A percentile compares a stretch with the other conserved stretches of the same genome.
Conservation (phyloP, 2,888 invertebrate species). For the Aleiodes testaceus region DNA sequence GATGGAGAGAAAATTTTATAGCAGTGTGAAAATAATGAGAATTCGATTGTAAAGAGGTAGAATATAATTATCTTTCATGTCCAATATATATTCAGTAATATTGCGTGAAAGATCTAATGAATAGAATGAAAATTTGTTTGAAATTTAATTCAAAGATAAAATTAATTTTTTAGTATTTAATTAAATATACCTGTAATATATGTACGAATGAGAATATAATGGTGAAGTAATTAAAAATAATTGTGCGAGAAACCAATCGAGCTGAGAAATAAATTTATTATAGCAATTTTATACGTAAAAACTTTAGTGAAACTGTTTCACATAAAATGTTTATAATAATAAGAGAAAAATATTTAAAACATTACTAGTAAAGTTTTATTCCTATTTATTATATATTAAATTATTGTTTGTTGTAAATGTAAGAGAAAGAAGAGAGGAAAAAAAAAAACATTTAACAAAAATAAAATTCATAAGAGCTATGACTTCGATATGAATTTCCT, state of each 20-base stretch:
- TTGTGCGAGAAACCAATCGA: background rate
- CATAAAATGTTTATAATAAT: slow-evolving; percentile 29
- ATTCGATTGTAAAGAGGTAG: background rate
- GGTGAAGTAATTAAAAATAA: background rate
- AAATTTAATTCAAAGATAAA: background rate
- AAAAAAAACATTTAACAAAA: slow-evolving; percentile 34
- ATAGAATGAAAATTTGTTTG: slow-evolving; percentile 3
- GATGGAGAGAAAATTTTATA: background rate
- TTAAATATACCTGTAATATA: slow-evolving; percentile 15
- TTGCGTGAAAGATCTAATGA: background rate
- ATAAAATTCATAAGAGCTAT: slow-evolving; percentile 33
- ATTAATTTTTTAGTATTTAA: background rate
- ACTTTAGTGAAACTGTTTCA: slow-evolving; percentile 34
- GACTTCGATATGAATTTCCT: slow-evolving; percentile 11
- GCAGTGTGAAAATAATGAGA: too few species aligned
- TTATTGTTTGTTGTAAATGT: slow-evolving; percentile 36
- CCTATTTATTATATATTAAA: slow-evolving; percentile 36
- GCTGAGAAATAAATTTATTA: slow-evolving; percentile 39
- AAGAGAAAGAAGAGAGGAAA: background rate
- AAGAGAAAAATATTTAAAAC: slow-evolving; percentile 29
- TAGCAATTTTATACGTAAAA: slow-evolving; percentile 42
- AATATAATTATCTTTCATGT: background rate
- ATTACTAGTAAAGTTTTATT: slow-evolving; percentile 40
- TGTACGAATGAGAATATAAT: slow-evolving; percentile 6
- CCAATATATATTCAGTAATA: background rate